Base-by-base conservation (phyloP, 2,888 invertebrate genomes). In the Antitype chi region DNA sequence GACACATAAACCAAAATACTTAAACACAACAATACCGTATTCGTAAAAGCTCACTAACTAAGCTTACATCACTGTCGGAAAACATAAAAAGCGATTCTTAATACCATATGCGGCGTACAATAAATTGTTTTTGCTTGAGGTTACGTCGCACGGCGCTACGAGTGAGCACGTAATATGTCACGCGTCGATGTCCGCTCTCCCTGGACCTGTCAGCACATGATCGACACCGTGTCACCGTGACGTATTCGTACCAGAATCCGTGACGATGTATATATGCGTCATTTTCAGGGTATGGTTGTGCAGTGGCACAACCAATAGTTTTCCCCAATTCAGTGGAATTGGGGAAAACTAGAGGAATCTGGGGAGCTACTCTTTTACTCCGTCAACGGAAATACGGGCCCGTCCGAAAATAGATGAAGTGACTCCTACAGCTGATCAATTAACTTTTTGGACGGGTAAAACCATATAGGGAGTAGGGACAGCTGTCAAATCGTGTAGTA, bases 161-260 rank as follows among this genome's bases (percentile, higher is more conserved):
- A 17, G 70, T 57, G 0, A 17, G 23, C n/a, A 77, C 64, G 83
- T 81, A 81, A 85, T 87, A 83, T 83, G 81, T 83, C 81, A 85
- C 28, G 32, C 47, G 72, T 62, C 49, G 64, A 69, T 71, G 62
- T 74, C 71, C 70, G 60, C 69, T 70, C 74, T 72, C 69, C 52
- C 55, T 70, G 59, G 25, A 74, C 57, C 72, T 74, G 76, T 87
- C 76, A 17, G 20, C 66, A 55, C n/a, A 6, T 38, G 60, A 69
- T 20, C 63, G 38, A 17, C 68, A 43, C 25, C 11, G 57, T 77
- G 78, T 20, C 59, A 38, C 32, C 11, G 55, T 70, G 83, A 78
- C 70, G 68, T 47, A 72, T 69, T n/a, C 17, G 68, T 59, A 28
- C 38, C 57, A 49, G 59, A 71, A 64, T 69, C 52, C 1, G 70